Percentiles rank a stretch among this genome's conserved stretches.
Evolutionary conservation across 2,797 vertebrate genomes (phyloP).

Genomic region (Diceros bicornis): DNA sequence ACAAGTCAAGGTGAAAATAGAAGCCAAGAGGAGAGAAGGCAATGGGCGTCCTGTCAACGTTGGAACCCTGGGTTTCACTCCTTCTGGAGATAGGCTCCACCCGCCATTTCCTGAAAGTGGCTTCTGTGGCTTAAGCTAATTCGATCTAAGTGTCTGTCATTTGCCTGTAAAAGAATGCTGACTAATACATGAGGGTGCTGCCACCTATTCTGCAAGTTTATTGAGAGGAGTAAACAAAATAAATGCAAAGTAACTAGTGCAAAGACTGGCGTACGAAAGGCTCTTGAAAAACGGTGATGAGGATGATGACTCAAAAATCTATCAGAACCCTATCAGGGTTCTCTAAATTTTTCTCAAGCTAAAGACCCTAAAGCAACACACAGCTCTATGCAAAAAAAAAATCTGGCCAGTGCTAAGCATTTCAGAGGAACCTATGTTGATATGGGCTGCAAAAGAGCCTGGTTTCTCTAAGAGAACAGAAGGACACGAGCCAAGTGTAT

Average conservation of each 20-base stretch:
- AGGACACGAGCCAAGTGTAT: not conserved
- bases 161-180: not conserved
- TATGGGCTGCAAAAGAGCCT: not conserved
- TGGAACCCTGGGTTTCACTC: not conserved
- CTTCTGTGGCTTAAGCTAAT: not conserved
- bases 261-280: not conserved
- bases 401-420: not conserved
- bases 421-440: not conserved
- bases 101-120: not conserved
- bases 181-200: not conserved
- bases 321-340: not conserved
- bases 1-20: not conserved
- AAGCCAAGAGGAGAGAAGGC: not conserved
- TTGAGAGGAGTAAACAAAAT: not conserved
- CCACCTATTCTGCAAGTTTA: not conserved
- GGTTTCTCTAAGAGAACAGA: not conserved
- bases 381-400: not conserved
- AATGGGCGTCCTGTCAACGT: accelerated
- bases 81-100: not conserved
- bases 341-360: not conserved
- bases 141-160: not conserved
- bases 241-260: not conserved
- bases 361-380: not conserved
- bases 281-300: not conserved
- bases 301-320: not conserved